phyloP scores from a whole-genome alignment of 2,888 invertebrate genomes.

The Tuta absoluta region DNA sequence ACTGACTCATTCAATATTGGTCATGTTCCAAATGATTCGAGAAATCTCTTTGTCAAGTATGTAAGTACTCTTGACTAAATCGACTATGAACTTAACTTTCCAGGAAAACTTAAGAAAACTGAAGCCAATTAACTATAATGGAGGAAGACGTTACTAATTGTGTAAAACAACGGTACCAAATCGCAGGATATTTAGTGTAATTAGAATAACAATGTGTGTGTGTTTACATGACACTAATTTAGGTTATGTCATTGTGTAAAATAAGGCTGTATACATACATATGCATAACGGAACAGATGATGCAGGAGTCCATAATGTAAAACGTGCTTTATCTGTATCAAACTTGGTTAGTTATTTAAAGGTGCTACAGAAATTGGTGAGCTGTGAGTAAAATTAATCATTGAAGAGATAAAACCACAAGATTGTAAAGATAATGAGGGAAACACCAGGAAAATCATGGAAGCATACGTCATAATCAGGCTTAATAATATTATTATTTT shows the following conservation, averaged over 20 bases:
- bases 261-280: neutral
- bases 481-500: too few species aligned
- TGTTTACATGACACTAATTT: conserved; percentile 3
- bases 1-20: too few species aligned
- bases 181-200: neutral
- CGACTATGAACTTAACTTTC: neutral
- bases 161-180: conserved; percentile 12
- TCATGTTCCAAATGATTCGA: too few species aligned
- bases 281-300: conserved; percentile 16
- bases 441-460: neutral
- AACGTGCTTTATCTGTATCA: conserved; percentile 7
- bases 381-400: neutral
- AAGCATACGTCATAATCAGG: too few species aligned
- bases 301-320: conserved; percentile 6
- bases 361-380: neutral
- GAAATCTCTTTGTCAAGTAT: too few species aligned
- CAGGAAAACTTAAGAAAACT: neutral
- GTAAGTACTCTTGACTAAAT: too few species aligned
- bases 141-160: neutral
- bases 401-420: neutral
- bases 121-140: neutral
- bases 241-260: conserved; percentile 16
- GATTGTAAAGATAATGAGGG: neutral
- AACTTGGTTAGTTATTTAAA: neutral
- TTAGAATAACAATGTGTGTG: neutral